phyloP scores from a whole-genome alignment of 2,888 invertebrate species.

The Iselma pallidipennis region DNA sequence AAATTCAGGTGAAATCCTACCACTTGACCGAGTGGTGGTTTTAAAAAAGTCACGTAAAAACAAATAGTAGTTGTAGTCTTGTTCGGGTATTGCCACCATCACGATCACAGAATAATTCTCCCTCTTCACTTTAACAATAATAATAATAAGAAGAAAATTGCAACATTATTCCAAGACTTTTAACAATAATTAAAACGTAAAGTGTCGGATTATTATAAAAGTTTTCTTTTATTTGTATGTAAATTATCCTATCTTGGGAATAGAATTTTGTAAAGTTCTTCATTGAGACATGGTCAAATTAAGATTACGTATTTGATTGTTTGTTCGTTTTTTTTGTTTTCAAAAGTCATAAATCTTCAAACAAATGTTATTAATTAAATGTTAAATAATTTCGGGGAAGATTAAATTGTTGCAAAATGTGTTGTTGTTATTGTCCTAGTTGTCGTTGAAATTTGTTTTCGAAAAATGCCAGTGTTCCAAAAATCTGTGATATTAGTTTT shows the following conservation, averaged over 20 bases:
- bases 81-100: background rate
- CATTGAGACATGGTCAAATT: slow-evolving; percentile 41
- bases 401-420: slow-evolving; percentile 9
- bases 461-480: slow-evolving; percentile 39
- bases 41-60: slow-evolving; percentile 15
- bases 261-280: slow-evolving; percentile 21
- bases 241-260: slow-evolving; percentile 34
- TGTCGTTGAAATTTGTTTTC: slow-evolving; percentile 6
- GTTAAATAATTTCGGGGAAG: slow-evolving; percentile 7
- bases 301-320: slow-evolving; percentile 26
- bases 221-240: slow-evolving; percentile 33
- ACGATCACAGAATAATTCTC: background rate
- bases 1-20: slow-evolving; percentile 40
- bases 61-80: background rate
- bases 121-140: background rate
- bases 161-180: slow-evolving; percentile 15
- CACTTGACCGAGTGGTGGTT: background rate
- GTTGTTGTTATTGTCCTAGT: background rate
- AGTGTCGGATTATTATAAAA: too few relatives aligned
- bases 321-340: too few relatives aligned
- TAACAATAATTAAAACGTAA: too few relatives aligned
- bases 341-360: slow-evolving; percentile 18
- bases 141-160: slow-evolving; percentile 1
- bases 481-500: slow-evolving; percentile 39
- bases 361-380: slow-evolving; percentile 23